Evolutionary conservation across 1,140 invertebrate genomes (phyloP), one percentile per base, ranked within the genome.

Genomic region (Semibalanus balanoides): DNA sequence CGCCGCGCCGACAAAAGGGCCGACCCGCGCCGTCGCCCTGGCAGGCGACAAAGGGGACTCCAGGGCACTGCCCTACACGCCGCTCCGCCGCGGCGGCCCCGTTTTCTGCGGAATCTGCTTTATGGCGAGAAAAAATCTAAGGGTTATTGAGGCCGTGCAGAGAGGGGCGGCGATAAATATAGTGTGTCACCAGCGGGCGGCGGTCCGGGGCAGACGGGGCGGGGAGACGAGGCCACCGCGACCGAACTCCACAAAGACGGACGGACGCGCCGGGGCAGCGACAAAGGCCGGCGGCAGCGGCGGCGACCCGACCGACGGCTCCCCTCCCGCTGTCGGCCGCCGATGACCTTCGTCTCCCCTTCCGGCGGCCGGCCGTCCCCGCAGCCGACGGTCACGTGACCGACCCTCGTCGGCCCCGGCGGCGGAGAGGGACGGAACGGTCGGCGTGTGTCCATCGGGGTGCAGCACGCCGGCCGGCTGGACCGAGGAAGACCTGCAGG

Each of bases 81-180:
- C 11, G 51, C 22, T 17, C 5, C 1, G 14, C 11, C 51, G 1
- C 7, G 11, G 51, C 14, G 51, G 51, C 51, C 51, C 51, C 11
- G 11, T 64, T 64, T 64, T 22, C 51, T 19, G 14, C 51, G 51
- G 51, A 64, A 64, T 64, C 51, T 25, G 51, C 51, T 64, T 64
- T 64, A 64, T 64, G 51, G 51, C 51, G 51, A 64, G 51, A 64
- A 64, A 64, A 64, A 64, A 64, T 64, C 51, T 64, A 64, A 64
- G 51, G 51, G 51, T 64, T 64, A 64, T 64, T 64, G 51, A 64
- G 51, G 51, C 51, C 51, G 51, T 64, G 51, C 51, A 64, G 22
- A 40, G 17, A 25, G 51, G 51, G 51, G 51, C 51, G 14, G 51
- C 14, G 51, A 64, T 64, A 64, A 64, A 64, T 64, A 64, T 64